Evolutionary conservation across 92 coral and sea anemone species (phyloP).

Genomic region (Parazoanthus darwini): DNA sequence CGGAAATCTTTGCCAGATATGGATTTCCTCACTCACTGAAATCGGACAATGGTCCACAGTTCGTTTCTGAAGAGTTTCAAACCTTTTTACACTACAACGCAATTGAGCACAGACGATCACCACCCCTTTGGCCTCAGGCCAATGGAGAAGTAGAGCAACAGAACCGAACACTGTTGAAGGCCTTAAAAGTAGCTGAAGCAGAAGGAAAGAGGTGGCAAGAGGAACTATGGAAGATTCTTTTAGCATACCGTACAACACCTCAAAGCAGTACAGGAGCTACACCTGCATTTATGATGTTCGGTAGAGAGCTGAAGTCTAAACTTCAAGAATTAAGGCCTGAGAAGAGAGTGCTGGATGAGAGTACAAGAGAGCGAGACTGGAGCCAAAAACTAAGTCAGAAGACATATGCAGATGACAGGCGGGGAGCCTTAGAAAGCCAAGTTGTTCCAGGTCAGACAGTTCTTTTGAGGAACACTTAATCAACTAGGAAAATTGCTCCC

Average conservation of each 20-base stretch:
- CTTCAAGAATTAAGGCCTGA: slow-evolving; percentile 54
- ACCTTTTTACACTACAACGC: background rate
- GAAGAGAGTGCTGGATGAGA: slow-evolving; percentile 32
- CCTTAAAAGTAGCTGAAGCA: too few relatives aligned
- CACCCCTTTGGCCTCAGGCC: background rate
- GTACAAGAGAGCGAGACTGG: slow-evolving; percentile 50
- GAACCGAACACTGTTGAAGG: too few relatives aligned
- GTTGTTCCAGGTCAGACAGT: slow-evolving; percentile 35
- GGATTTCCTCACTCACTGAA: slow-evolving; percentile 8
- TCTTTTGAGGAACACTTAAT: slow-evolving; percentile 37
- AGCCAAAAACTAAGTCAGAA: slow-evolving; percentile 42
- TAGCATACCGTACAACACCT: slow-evolving; percentile 50
- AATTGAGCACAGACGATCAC: slow-evolving; percentile 12
- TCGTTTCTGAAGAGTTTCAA: slow-evolving; percentile 19
- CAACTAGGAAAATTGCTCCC: slow-evolving; percentile 40
- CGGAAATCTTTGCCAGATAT: slow-evolving; percentile 32
- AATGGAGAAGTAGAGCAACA: too few relatives aligned
- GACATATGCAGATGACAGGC: slow-evolving; percentile 45
- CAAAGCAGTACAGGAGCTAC: slow-evolving; percentile 53
- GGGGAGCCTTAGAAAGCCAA: slow-evolving; percentile 41
- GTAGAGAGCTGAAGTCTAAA: slow-evolving; percentile 54
- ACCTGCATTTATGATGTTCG: slow-evolving; percentile 46
- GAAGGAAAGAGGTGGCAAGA: background rate
- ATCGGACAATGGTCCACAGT: background rate
- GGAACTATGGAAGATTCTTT: slow-evolving; percentile 39